A percentile compares a stretch with the other conserved stretches of the same genome.
These are phyloP conservation scores for Itoplectis maculator DNA, from an alignment of 2,888 invertebrate genomes.

Conservation along the genomic window DNA sequence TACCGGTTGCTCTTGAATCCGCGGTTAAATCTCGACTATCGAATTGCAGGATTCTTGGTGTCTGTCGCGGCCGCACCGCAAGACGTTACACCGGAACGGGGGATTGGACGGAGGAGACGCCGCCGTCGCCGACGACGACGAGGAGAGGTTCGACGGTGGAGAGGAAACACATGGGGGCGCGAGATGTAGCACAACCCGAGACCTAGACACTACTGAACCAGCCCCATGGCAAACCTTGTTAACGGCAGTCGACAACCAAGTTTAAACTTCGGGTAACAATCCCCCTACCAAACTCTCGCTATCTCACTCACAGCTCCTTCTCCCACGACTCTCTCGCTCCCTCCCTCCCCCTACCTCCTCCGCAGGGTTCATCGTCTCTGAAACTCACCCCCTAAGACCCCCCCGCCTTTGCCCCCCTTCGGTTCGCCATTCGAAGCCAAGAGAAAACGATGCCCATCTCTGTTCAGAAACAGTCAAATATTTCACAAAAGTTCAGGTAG, in stretches of 20 bases:
- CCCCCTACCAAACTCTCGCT: constrained; percentile 77
- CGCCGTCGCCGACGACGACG: too few species aligned
- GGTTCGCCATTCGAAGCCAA: constrained; percentile 58
- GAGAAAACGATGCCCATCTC: constrained; percentile 62
- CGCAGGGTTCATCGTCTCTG: constrained; percentile 63
- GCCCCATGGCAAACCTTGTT: constrained; percentile 84
- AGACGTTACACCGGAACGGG: constrained; percentile 60
- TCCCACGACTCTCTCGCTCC: constrained; percentile 68
- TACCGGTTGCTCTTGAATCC: constrained; percentile 44
- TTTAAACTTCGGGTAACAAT: constrained; percentile 85
- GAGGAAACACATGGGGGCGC: constrained; percentile 70
- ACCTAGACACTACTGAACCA: constrained; percentile 84
- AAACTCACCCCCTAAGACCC: constrained; percentile 48
- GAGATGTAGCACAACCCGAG: constrained; percentile 83
- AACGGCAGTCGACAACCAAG: constrained; percentile 84
- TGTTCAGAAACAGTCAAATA: constrained; percentile 60
- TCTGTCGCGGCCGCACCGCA: constrained; percentile 37
- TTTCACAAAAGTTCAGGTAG: constrained; percentile 63
- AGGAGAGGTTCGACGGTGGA: constrained; percentile 48
- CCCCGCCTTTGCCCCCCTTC: constrained; percentile 47
- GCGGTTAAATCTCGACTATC: constrained; percentile 60
- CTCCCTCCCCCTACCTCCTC: constrained; percentile 62
- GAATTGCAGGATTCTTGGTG: constrained; percentile 39
- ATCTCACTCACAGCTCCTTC: constrained; percentile 62
- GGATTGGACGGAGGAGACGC: constrained; percentile 38